These are phyloP conservation scores for Oppia nitens DNA, from an alignment of 1,140 invertebrate genomes.

Conservation along the genomic window DNA sequence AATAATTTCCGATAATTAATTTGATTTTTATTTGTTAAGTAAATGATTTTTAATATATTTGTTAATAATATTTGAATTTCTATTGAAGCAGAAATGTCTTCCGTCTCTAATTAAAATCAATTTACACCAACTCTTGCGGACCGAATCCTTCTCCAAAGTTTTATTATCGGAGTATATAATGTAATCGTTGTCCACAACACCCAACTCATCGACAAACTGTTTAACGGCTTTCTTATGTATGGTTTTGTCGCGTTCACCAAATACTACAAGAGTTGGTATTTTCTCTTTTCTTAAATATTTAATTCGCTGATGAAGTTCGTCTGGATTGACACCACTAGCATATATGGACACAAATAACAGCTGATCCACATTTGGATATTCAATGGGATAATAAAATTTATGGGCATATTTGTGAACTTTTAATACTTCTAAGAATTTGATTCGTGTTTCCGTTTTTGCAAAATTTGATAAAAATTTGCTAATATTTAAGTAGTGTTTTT, in stretches of 20 bases:
- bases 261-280: background rate
- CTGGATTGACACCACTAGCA: background rate
- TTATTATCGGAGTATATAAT: too few relatives aligned
- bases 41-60: background rate
- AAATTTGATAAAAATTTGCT: background rate
- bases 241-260: background rate
- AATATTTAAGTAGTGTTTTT: background rate
- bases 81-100: background rate
- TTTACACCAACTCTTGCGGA: background rate
- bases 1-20: too few relatives aligned
- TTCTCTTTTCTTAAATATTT: background rate
- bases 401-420: background rate
- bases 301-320: background rate
- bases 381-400: too few relatives aligned
- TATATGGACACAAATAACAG: background rate
- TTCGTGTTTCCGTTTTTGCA: background rate
- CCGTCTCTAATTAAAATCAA: background rate
- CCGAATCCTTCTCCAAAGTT: too few relatives aligned
- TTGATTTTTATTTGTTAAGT: too few relatives aligned
- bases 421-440: background rate
- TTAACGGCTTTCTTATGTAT: background rate
- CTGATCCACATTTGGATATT: too few relatives aligned
- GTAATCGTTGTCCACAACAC: background rate
- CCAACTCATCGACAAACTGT: background rate
- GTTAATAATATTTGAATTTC: background rate